phyloP scores from a whole-genome alignment of 2,888 invertebrate species.

The Drosophila anomalata region DNA sequence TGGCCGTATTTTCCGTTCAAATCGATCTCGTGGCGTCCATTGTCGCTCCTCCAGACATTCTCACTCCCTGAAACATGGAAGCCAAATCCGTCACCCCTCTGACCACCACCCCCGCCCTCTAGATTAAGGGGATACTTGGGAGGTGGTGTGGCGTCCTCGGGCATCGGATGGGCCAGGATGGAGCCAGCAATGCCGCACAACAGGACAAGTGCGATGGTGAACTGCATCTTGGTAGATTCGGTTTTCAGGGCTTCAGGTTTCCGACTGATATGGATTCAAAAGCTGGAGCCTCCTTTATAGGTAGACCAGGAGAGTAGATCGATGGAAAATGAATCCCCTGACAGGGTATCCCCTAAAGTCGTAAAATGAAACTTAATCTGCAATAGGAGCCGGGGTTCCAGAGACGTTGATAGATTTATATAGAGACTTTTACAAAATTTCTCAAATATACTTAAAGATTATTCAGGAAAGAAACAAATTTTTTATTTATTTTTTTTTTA shows the following conservation, averaged over 20 bases:
- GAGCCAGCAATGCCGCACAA: constrained; percentile 10
- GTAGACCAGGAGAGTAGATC: not conserved
- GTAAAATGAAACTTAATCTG: constrained; percentile 2
- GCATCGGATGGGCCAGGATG: constrained; percentile 3
- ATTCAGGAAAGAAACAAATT: no score
- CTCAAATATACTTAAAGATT: not conserved
- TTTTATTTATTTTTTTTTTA: no score
- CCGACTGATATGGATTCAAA: constrained; percentile 11
- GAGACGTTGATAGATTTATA: not conserved
- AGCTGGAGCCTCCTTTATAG: constrained; percentile 25
- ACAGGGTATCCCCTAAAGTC: not conserved
- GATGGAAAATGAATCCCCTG: constrained; percentile 12
- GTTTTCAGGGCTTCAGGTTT: not conserved
- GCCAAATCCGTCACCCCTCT: constrained; percentile 65
- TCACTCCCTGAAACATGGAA: constrained; percentile 55
- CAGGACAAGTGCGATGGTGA: not conserved
- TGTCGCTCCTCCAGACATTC: constrained; percentile 75
- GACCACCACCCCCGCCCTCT: constrained; percentile 65
- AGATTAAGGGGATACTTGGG: constrained; percentile 57
- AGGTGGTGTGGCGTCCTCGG: constrained; percentile 17
- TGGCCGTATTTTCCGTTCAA: constrained; percentile 69
- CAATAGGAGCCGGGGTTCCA: not conserved
- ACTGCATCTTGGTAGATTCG: constrained; percentile 19
- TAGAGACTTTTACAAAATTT: not conserved
- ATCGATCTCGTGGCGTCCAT: constrained; percentile 73